Base-by-base conservation (phyloP, 2,113 vertebrate genomes). In the Telmatochromis brachygnathus region DNA sequence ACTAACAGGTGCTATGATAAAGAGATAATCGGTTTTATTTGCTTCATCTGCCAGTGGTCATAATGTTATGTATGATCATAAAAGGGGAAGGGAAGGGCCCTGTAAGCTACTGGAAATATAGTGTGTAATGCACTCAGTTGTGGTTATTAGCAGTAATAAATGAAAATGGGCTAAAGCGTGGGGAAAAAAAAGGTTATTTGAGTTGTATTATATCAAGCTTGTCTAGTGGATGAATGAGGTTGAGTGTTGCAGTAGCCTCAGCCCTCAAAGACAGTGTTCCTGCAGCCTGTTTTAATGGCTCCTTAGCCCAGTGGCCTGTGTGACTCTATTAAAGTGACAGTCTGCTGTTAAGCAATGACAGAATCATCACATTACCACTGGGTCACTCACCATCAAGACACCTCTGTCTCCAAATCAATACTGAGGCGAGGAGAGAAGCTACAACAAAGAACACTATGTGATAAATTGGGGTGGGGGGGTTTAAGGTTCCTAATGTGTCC, bases 311-410 rank as follows among this genome's bases (percentile, higher is more conserved):
- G 39, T 80, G 87, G 85, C 81, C 87, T 79, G 33, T 87, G 91
- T 87, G 90, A 89, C 86, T 92, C 90, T 87, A 93, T 95, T 94
- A 96, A 94, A 90, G 87, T 91, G 85, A 93, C 91, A 91, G 87
- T 62, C 30, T 81, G 85, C 82, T 77, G 54, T 92, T 94, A 94
- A 94, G 86, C 79, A 91, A 81, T 91, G 89, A 95, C 88, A 88
- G 89, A 96, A 92, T 92, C 82, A 70, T 80, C 82, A 90, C 89
- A 90, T 95, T 94, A 93, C 73, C 84, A 30, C 83, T 49, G 83
- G 93, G 94, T 94, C 89, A 93, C 68, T 92, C 89, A 70, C 87
- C 56, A 87, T 84, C 73, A 92, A 88, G 89, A 65, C 85, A 82
- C 79, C 56, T 84, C 88, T 49, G 26, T 82, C 81, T 79, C 21